Evolutionary conservation across 2,797 vertebrate species (phyloP), one percentile per base, ranked within the genome.

Genomic region (Scleropages formosus): DNA sequence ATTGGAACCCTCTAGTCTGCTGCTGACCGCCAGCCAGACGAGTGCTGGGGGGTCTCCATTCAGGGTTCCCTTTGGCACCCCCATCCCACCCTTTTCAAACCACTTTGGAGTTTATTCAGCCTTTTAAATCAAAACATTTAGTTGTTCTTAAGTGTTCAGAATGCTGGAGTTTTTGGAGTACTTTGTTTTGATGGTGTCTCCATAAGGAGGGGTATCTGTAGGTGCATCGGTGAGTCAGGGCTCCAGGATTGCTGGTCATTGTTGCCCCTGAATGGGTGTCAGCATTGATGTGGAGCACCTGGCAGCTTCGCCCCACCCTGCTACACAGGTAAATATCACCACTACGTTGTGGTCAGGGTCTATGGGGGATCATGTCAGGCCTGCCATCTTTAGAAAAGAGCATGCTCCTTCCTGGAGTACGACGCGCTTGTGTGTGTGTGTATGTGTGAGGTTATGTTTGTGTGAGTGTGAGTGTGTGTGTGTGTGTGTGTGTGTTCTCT

Each of bases 231-330:
- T 79, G 84, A 84, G 85, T 85, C 85, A 80, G 79, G 75, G 80
- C 80, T 66, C 73, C 26, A n/a, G 78, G 81, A 78, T 83, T 69
- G 80, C 80, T 74, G 78, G 82, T 11, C 15, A 46, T 75, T 75
- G 63, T 75, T 68, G 27, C 24, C 9, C 1, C 8, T 69, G 53
- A 75, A 69, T 86, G 83, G 87, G 85, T 85, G 85, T 83, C 71
- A 66, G 26, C 49, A 83, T 79, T 88, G 86, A 89, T 79, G 24
- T 31, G 66, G 78, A 90, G 88, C 91, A 93, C 90, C 91, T 93
- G 91, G 82, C 68, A 31, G 76, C 75, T 81, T 80, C 58, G 78
- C 61, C 73, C 64, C 39, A 22, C 39, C 74, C 24, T 20, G 24
- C 18, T 47, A n/a, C 3, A 31, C 70, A 58, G 70, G 70, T 60